Base-by-base conservation (phyloP, 2,113 vertebrate species). In the Aspidoscelis tigris region DNA sequence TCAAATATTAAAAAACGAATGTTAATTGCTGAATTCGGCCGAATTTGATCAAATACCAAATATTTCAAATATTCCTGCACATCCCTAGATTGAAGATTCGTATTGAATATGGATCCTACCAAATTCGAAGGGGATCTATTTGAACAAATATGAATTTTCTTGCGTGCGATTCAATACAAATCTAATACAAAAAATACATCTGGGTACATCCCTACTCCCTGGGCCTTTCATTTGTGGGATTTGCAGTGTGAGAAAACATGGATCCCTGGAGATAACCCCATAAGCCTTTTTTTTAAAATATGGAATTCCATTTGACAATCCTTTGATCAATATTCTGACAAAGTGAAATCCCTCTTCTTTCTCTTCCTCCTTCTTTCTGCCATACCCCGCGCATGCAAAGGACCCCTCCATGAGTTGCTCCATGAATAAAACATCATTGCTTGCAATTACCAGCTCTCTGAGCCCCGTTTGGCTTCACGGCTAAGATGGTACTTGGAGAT, bases 391-490 rank as follows among this genome's bases (percentile, higher is more conserved):
- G 12, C 58, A 22, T n/a, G 4, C 53, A 44, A 50, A 80, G 55
- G 50, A 20, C 16, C 78, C 77, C 66, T 68, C 73, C 61, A 21
- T 65, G 64, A 64, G 9, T 70, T 2, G 26, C 4, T 12, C 43
- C 33, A 41, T 84, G 84, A 41, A 65, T 70, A 33, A 88, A 81
- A 68, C 47, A 73, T 2, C 1, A 11, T 22, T 33, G 2, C 33
- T 26, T 21, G 55, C n/a, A 5, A 18, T 69, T 43, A 61, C 43
- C 47, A 68, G 7, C 21, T 78, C 55, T 39, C n/a, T 50, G 20
- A 76, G 44, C 39, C 80, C 39, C 33, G 14, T 20, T 68, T 5
- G 41, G n/a, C 0, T 1, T 58, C 2, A 50, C 0, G 0, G 41
- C 77, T 78, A 61, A 55, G 33, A 44, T 9, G 6, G 1, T 2